Evolutionary conservation across 2,888 invertebrate species (phyloP).

Genomic region (Frankliniella fusca): DNA sequence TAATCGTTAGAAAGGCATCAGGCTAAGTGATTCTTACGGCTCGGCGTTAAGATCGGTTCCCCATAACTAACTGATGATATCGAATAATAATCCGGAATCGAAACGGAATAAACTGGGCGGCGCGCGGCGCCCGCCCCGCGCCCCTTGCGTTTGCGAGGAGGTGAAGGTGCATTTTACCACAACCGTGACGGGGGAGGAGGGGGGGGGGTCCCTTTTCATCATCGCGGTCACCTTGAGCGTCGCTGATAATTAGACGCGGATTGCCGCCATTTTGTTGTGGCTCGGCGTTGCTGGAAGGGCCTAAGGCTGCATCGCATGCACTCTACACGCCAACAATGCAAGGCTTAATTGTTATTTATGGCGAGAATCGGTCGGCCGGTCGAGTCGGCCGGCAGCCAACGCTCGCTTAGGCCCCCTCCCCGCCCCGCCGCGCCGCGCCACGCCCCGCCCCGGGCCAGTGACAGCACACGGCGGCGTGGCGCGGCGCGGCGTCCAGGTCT

Average conservation of each 20-base stretch:
- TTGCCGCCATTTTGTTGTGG: no score
- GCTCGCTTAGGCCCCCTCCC: neutral
- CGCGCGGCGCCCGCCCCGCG: neutral
- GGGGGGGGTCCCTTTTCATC: neutral
- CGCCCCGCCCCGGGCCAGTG: neutral
- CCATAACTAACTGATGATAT: conserved; percentile 11
- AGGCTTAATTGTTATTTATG: conserved; percentile 26
- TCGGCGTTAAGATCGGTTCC: conserved; percentile 1
- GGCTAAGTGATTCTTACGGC: conserved; percentile 20
- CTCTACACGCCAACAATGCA: conserved; percentile 22
- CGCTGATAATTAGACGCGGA: no score
- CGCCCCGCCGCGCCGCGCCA: neutral
- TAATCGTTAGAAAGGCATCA: conserved; percentile 11
- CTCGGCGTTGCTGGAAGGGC: neutral
- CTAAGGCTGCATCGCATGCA: neutral
- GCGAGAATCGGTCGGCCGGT: conserved; percentile 13
- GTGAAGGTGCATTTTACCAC: neutral
- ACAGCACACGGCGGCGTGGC: neutral
- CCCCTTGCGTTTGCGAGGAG: neutral
- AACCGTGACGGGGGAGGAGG: neutral
- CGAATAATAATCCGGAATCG: neutral
- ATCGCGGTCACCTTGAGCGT: no score
- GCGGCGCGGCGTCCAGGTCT: neutral
- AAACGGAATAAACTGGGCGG: neutral
- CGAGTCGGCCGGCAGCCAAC: neutral